A percentile compares a stretch with the other conserved stretches of the same genome.
Evolutionary conservation across 2,113 vertebrate species (phyloP).

Genomic region (Agelaius tricolor): DNA sequence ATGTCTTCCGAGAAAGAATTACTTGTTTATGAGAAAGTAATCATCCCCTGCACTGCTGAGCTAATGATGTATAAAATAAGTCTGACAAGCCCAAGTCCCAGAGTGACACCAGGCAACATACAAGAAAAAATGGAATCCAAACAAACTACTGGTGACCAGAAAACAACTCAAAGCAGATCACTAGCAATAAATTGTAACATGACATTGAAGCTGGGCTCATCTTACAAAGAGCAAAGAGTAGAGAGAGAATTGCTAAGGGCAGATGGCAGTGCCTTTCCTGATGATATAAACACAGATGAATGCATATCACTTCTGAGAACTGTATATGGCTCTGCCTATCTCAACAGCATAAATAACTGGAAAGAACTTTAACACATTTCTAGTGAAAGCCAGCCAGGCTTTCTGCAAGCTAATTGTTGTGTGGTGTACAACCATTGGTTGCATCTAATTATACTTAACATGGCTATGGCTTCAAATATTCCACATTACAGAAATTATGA

Average conservation of each 20-base stretch:
- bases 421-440: background rate
- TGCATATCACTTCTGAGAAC: background rate
- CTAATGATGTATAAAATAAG: conserved; percentile 26
- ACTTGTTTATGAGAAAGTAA: conserved; percentile 1
- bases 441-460: background rate
- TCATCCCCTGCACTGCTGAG: background rate
- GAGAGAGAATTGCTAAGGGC: conserved; percentile 15
- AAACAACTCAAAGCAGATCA: conserved; percentile 12
- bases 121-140: background rate
- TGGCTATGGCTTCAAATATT: background rate
- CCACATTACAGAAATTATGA: background rate
- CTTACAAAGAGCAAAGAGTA: conserved; percentile 59
- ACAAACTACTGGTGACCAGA: conserved; percentile 37
- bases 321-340: background rate
- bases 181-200: conserved; percentile 21
- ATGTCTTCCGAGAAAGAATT: background rate
- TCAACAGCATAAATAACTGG: background rate
- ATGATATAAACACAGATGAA: conserved; percentile 33
- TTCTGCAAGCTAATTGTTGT: background rate
- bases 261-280: conserved; percentile 14
- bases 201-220: conserved; percentile 19
- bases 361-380: background rate
- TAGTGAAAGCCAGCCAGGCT: background rate
- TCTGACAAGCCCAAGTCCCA: background rate
- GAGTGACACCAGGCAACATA: background rate